Conservation (phyloP, 1,140 invertebrate species). For the Lethocerus indicus region DNA sequence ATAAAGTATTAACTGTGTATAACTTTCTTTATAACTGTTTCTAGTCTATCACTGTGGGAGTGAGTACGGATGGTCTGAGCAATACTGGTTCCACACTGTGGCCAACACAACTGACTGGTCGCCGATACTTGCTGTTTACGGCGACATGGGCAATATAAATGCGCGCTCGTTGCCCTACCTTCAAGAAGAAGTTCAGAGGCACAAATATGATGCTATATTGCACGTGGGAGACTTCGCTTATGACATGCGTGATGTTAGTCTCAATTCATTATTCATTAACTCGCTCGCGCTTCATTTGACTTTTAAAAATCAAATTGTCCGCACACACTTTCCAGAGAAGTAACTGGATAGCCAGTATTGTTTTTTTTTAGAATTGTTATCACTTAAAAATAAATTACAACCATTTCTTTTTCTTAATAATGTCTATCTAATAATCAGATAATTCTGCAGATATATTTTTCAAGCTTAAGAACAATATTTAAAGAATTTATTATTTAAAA, state of each 20-base stretch:
- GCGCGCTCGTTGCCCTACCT: conserved; percentile 62
- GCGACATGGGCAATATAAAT: conserved; percentile 83
- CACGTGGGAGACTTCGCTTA: conserved; percentile 95
- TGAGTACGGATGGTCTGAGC: conserved; percentile 53
- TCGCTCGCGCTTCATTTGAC: neutral
- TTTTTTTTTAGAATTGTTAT: neutral
- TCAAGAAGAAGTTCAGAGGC: conserved; percentile 60
- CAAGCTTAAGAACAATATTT: no score
- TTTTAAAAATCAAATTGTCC: neutral
- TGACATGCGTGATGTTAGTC: conserved; percentile 63
- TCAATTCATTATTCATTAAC: neutral
- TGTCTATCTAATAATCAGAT: neutral
- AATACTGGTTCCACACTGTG: conserved; percentile 55
- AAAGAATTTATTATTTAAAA: no score
- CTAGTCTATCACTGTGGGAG: conserved; percentile 72
- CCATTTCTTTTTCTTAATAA: neutral
- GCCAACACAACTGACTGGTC: conserved; percentile 46
- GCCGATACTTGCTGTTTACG: conserved; percentile 67
- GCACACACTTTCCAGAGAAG: neutral
- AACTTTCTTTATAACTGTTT: conserved; percentile 12
- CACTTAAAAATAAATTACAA: neutral
- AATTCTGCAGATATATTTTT: neutral
- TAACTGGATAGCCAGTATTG: neutral
- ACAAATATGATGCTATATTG: conserved; percentile 67
- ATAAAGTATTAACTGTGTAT: conserved; percentile 7